Evolutionary conservation across 2,797 vertebrate genomes (phyloP).

Genomic region (Acrossocheilus fasciatus): DNA sequence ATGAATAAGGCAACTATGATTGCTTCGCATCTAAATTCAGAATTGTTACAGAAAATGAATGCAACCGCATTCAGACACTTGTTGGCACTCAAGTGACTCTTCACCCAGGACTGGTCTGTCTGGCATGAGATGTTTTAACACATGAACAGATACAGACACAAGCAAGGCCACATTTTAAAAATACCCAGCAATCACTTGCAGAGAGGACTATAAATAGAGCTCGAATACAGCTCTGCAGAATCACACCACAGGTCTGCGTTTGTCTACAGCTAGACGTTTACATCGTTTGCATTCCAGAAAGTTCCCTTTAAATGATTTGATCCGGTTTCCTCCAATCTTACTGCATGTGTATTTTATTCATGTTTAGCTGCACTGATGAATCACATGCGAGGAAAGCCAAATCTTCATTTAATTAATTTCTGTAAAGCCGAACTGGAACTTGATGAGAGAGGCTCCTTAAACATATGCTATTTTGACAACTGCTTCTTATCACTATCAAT

Average conservation of each 20-base stretch:
- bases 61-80: not conserved
- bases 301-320: not conserved
- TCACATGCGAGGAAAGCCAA: not conserved
- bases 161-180: conserved; percentile 50
- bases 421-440: not conserved
- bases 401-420: not conserved
- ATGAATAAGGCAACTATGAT: not conserved
- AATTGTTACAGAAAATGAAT: not conserved
- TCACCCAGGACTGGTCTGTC: not conserved
- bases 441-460: not conserved
- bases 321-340: not conserved
- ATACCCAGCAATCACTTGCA: conserved; percentile 33
- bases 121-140: conserved; percentile 7
- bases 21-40: not conserved
- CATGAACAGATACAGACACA: conserved; percentile 32
- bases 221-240: not conserved
- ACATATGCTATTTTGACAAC: not conserved
- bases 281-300: not conserved
- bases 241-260: not conserved
- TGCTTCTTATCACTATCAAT: not conserved
- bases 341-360: not conserved
- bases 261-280: conserved; percentile 11
- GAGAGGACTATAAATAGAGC: conserved; percentile 52
- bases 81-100: not conserved
- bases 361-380: not conserved